A percentile compares a stretch with the other conserved stretches of the same genome.
Conservation (phyloP, 92 coral and sea anemone species). For the Anthopleura xanthogrammica region DNA sequence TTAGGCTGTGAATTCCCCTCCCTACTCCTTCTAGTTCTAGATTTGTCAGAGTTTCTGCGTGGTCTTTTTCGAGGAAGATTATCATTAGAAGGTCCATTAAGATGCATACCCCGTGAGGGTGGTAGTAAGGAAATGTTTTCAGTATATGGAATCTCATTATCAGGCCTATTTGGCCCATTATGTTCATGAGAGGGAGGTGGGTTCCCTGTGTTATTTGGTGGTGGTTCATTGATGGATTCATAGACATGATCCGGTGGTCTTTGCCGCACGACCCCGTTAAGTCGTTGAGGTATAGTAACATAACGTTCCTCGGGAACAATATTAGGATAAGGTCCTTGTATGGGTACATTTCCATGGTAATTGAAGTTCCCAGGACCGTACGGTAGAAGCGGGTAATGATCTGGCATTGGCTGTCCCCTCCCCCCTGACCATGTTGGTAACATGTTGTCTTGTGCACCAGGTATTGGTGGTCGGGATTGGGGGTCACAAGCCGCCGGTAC, state of each 20-base stretch:
- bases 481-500: conserved; percentile 33
- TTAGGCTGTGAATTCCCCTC: conserved; percentile 21
- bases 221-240: conserved; percentile 26
- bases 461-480: conserved; percentile 58
- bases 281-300: conserved; percentile 17
- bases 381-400: conserved; percentile 29
- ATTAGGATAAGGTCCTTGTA: conserved; percentile 10
- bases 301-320: conserved; percentile 21
- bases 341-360: conserved; percentile 9
- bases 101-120: conserved; percentile 13
- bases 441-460: conserved; percentile 45
- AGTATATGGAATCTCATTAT: conserved; percentile 10
- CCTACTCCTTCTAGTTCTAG: conserved; percentile 34
- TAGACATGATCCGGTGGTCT: conserved; percentile 24
- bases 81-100: conserved; percentile 18
- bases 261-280: conserved; percentile 31
- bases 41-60: conserved; percentile 29
- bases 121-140: conserved; percentile 11
- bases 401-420: conserved; percentile 29
- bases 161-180: conserved; percentile 27
- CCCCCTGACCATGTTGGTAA: conserved; percentile 19
- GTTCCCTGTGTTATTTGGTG: neutral
- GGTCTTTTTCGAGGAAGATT: conserved; percentile 32
- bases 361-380: conserved; percentile 21
- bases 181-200: conserved; percentile 10